phyloP scores from a whole-genome alignment of 2,888 invertebrate species.

The Drosophila melanosoma region DNA sequence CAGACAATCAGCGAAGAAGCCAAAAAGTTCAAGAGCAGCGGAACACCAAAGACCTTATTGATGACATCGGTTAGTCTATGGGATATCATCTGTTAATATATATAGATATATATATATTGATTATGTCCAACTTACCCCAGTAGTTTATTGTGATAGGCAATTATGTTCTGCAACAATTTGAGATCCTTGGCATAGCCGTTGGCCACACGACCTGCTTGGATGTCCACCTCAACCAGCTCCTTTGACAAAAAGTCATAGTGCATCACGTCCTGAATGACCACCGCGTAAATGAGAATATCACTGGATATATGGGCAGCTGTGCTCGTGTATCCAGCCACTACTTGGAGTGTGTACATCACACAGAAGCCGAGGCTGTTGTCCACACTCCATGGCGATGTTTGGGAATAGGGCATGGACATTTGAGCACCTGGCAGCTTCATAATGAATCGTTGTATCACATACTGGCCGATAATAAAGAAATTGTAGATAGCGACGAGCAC shows the following conservation, averaged over 20 bases:
- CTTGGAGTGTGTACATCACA: conserved; percentile 60
- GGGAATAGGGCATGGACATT: conserved; percentile 65
- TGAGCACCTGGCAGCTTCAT: conserved; percentile 35
- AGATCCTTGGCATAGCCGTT: conserved; percentile 28
- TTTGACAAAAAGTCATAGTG: conserved; percentile 75
- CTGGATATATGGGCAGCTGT: conserved; percentile 71
- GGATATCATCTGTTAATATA: background rate
- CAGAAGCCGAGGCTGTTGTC: conserved; percentile 54
- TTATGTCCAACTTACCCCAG: conserved; percentile 31
- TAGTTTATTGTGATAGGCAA: conserved; percentile 52
- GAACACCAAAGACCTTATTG: conserved; percentile 79
- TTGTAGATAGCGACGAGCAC: conserved; percentile 76
- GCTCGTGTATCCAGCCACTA: conserved; percentile 70
- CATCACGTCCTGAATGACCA: conserved; percentile 80
- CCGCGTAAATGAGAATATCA: conserved; percentile 77
- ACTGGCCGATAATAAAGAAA: conserved; percentile 59
- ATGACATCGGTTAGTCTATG: conserved; percentile 63
- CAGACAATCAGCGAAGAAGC: conserved; percentile 81
- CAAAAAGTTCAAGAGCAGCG: conserved; percentile 78
- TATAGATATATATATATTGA: background rate
- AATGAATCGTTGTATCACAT: conserved; percentile 41
- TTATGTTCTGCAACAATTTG: conserved; percentile 20
- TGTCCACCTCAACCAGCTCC: conserved; percentile 35
- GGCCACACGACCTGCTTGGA: background rate
- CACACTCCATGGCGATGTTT: conserved; percentile 71